Evolutionary conservation across 2,113 vertebrate species (phyloP), one percentile per base, ranked within the genome.

Genomic region (Pomatostomus ruficeps): DNA sequence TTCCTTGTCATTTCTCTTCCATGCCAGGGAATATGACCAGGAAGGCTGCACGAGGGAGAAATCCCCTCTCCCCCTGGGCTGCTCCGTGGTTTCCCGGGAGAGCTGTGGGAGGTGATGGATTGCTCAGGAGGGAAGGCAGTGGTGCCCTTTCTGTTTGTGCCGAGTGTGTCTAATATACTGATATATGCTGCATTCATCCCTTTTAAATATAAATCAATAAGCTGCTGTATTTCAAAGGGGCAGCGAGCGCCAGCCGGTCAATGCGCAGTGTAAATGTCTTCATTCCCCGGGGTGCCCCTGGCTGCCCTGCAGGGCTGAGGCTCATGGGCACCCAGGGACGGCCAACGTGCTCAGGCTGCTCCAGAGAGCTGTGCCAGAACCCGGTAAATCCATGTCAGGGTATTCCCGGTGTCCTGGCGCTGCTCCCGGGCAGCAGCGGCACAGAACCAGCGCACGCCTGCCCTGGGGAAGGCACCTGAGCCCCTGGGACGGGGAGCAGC

Each of bases 141-240:
- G 52, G n/a, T 95, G 95, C 94, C 95, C 91, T 94, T 91, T 92
- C 73, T 93, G 94, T 92, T 87, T 93, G 93, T 89, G 95, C 61
- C 83, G 51, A 91, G 94, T 72, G 89, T 97, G 91, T 97, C 95
- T 94, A 89, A 97, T 97, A 91, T 29, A 91, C 95, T 97, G 96
- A 96, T 95, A 87, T 92, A 96, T 91, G 95, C 94, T 72, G 89
- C 95, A 79, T 95, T 91, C 95, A 95, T 89, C 91, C 94, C 89
- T 89, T 87, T 89, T 93, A 95, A 95, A 95, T 87, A 97, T 95
- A 96, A 97, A 96, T 96, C 96, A 96, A 96, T 96, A 84, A 71
- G 65, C 91, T 42, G 96, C 95, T 85, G 68, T 81, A 95, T 95
- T 96, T 96, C 96, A 93, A 35, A 48, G 33, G 48, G 65, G 74